These are phyloP conservation scores for Eudorcas thomsonii DNA, from an alignment of 2,113 vertebrate species.

Conservation along the genomic window DNA sequence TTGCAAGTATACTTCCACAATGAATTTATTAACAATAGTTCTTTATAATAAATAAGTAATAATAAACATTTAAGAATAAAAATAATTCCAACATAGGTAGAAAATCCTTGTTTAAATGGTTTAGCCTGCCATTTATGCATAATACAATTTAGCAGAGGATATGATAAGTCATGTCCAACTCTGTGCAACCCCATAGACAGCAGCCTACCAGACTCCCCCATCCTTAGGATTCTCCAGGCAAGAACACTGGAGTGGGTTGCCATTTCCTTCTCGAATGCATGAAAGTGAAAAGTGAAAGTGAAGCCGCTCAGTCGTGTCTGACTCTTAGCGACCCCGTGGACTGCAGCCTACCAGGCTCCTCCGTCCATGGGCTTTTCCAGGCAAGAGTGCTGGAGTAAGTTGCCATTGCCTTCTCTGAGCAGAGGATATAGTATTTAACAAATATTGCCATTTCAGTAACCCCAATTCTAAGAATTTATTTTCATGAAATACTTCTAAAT, in stretches of 20 bases:
- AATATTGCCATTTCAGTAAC: neutral
- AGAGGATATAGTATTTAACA: neutral
- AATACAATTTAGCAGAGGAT: neutral
- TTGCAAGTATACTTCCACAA: constrained; percentile 45
- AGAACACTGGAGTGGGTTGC: too few relatives aligned
- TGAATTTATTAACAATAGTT: constrained; percentile 67
- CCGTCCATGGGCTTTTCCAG: too few relatives aligned
- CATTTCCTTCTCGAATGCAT: too few relatives aligned
- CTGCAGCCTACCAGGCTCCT: too few relatives aligned
- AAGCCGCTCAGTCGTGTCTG: too few relatives aligned
- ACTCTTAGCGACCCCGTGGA: too few relatives aligned
- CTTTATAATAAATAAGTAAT: constrained; percentile 12
- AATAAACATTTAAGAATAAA: constrained; percentile 8
- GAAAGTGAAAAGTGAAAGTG: too few relatives aligned
- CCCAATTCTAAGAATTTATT: neutral
- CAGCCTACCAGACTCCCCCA: too few relatives aligned
- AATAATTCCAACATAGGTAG: neutral
- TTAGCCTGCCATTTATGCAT: neutral
- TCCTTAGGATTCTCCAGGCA: too few relatives aligned
- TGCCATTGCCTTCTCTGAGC: neutral
- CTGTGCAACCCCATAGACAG: too few relatives aligned
- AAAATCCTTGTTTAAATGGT: neutral
- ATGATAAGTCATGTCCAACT: neutral
- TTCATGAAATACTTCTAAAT: neutral
- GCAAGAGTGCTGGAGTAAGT: too few relatives aligned